A percentile compares a stretch with the other conserved stretches of the same genome.
Evolutionary conservation across 2,113 vertebrate genomes (phyloP).

Genomic region (Philantomba maxwellii): DNA sequence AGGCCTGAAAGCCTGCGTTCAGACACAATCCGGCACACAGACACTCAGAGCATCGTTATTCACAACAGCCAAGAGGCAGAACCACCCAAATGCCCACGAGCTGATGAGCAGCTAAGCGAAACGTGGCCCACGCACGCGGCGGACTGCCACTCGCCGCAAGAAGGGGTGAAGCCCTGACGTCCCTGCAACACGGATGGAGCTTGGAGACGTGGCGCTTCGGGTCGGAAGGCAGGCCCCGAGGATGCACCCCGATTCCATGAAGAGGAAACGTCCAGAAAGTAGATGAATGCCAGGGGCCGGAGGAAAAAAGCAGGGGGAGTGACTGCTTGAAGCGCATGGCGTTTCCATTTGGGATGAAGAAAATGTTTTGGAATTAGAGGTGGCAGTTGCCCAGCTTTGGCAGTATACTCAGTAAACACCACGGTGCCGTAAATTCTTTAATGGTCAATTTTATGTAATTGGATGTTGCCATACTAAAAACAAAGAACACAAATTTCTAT

Average conservation of each 20-base stretch:
- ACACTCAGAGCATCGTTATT: fast-evolving
- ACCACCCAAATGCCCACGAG: not conserved
- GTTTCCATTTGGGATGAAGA: not conserved
- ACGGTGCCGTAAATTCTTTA: not conserved
- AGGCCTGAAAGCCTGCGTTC: not conserved
- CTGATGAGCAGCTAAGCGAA: fast-evolving
- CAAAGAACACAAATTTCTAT: not conserved
- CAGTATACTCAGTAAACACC: not conserved
- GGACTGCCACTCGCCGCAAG: not conserved
- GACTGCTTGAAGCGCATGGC: fast-evolving
- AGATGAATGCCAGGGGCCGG: not conserved
- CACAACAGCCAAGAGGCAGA: not conserved
- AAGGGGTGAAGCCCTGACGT: not conserved
- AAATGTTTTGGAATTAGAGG: not conserved
- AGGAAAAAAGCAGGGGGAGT: not conserved
- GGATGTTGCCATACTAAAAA: not conserved
- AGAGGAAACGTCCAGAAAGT: not conserved
- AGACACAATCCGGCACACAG: not conserved
- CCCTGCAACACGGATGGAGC: fast-evolving
- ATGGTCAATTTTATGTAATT: not conserved
- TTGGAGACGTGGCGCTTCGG: fast-evolving
- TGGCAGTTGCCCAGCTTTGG: not conserved
- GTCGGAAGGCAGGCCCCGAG: not conserved
- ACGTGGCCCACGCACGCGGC: fast-evolving
- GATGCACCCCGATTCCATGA: fast-evolving